phyloP scores from a whole-genome alignment of 1,140 invertebrate genomes.

The Saccostrea glomerata region DNA sequence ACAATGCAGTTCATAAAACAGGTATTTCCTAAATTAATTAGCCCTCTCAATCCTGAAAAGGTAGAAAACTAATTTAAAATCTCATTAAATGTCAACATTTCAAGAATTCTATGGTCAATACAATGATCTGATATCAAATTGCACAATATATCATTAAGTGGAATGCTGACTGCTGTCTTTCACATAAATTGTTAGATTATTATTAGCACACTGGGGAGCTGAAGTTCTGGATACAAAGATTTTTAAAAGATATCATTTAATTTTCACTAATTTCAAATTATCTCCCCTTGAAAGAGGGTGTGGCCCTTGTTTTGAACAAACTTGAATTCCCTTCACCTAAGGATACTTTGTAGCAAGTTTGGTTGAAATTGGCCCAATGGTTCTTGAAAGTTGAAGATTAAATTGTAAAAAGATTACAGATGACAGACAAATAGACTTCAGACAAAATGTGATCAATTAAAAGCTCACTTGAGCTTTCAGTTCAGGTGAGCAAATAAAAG shows the following conservation, averaged over 20 bases:
- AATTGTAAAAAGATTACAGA: not conserved
- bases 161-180: too few relatives aligned
- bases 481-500: not conserved
- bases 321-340: not conserved
- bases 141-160: too few relatives aligned
- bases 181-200: too few relatives aligned
- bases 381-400: not conserved
- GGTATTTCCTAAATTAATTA: conserved; percentile 98
- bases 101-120: too few relatives aligned
- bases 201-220: too few relatives aligned
- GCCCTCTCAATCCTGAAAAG: conserved; percentile 83
- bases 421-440: not conserved
- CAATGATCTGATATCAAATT: too few relatives aligned
- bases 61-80: conserved; percentile 27
- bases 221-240: too few relatives aligned
- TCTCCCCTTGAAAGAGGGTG: not conserved
- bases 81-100: not conserved
- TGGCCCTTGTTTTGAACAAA: not conserved
- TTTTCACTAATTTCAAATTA: not conserved
- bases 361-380: not conserved
- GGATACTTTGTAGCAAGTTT: not conserved
- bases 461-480: not conserved
- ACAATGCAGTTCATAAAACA: conserved; percentile 99
- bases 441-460: not conserved
- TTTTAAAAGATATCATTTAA: not conserved